phyloP scores from a whole-genome alignment of 2,888 invertebrate genomes.

The Sminthurinus aureus region DNA sequence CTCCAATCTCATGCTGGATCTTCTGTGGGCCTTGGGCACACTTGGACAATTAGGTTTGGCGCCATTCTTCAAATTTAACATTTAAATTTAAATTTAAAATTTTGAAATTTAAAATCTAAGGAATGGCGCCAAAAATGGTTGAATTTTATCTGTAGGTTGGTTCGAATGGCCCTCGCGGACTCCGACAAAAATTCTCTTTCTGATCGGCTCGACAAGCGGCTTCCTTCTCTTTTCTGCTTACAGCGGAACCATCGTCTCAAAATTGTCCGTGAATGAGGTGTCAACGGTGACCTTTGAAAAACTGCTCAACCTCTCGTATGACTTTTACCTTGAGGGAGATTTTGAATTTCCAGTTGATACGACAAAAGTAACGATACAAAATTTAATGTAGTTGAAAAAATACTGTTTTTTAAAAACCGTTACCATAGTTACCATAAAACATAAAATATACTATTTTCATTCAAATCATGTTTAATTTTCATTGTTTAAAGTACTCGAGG shows the following conservation, averaged over 20 bases:
- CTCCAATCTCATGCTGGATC: not conserved
- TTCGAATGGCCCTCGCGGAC: conserved; percentile 10
- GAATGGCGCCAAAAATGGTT: too few species aligned
- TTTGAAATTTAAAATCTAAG: too few species aligned
- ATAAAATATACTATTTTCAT: too few species aligned
- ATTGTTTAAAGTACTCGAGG: too few species aligned
- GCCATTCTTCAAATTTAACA: too few species aligned
- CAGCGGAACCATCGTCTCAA: conserved; percentile 21
- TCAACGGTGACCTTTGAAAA: conserved; percentile 19
- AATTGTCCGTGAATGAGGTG: conserved; percentile 4
- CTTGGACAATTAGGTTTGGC: conserved; percentile 26
- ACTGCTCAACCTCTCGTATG: conserved; percentile 13
- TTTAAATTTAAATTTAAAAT: too few species aligned
- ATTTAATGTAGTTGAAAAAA: too few species aligned
- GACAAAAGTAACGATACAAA: too few species aligned
- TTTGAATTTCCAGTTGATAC: conserved; percentile 38
- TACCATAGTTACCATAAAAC: too few species aligned
- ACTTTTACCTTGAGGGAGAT: conserved; percentile 29
- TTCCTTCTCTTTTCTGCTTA: conserved; percentile 22
- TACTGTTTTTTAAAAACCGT: too few species aligned
- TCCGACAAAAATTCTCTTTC: not conserved
- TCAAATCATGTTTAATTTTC: too few species aligned
- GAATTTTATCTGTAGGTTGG: too few species aligned
- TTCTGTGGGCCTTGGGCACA: conserved; percentile 24
- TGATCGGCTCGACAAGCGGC: conserved; percentile 18